Evolutionary conservation across 1,140 invertebrate species (phyloP), one percentile per base, ranked within the genome.

Genomic region (Drosophila virilis): DNA sequence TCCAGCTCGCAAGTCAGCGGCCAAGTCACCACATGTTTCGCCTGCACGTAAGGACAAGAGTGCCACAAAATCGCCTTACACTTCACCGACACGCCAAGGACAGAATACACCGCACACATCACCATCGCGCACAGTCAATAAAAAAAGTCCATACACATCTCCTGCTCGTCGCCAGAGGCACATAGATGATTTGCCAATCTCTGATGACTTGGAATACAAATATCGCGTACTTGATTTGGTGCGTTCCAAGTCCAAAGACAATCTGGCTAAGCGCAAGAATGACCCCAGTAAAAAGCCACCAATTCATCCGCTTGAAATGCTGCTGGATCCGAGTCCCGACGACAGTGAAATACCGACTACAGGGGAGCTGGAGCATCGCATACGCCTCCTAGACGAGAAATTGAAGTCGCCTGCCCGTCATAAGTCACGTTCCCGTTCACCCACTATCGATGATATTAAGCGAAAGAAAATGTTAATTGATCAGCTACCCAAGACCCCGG

Each of bases 281-380:
- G 89, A 89, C 61, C 76, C 80, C 7, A 91, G 86, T 17, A 74
- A 81, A 9, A 88, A 89, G 35, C 75, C 74, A 13, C 64, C 88
- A 8, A 91, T 91, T 52, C 90, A 91, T 79, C 90, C 90, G 0
- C 55, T 91, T 0, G 90, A 91, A 74, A 90, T 91, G 88, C 57
- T 91, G 8, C 84, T 91, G 0, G 88, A 90, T 38, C 78, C 90
- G 0, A 91, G 90, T 61, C 86, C 90, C 0, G 90, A 91, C 50
- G 72, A 68, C 9, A 78, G 67, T 57, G 78, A 77, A 6, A 91
- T 91, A 55, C 90, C 90, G 12, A 80, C 90, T 17, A 91, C 90
- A 0, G 90, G 90, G 0, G 90, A 91, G 43, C 50, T 91, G 2
- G 90, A 91, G 51, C 90, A 91, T 62, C 76, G 90, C 32, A 91